Conservation (phyloP, 2,888 invertebrate species). For the Chrysodeixis includens region DNA sequence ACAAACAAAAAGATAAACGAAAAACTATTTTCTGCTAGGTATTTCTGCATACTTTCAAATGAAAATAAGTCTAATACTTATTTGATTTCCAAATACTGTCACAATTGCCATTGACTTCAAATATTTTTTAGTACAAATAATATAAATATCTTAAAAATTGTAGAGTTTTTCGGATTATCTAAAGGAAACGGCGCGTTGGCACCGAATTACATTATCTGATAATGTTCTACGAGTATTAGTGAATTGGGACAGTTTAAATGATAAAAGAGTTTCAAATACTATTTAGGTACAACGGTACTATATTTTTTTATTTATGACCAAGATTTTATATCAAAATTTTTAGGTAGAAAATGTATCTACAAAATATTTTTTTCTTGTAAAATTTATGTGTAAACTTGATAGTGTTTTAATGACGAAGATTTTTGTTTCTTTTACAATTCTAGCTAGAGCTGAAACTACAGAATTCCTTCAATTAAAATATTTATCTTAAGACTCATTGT, state of each 20-base stretch:
- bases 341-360: too few relatives aligned
- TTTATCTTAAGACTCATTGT: not conserved
- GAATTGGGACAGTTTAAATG: constrained; percentile 47
- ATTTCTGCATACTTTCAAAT: too few relatives aligned
- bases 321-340: too few relatives aligned
- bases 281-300: not conserved
- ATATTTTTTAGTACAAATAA: too few relatives aligned
- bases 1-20: too few relatives aligned
- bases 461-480: not conserved
- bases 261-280: constrained; percentile 31
- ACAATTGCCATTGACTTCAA: constrained; percentile 58
- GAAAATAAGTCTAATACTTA: constrained; percentile 36
- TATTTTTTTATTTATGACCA: not conserved
- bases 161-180: constrained; percentile 42
- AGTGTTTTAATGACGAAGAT: too few relatives aligned
- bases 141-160: constrained; percentile 24
- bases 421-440: too few relatives aligned
- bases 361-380: too few relatives aligned
- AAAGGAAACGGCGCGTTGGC: constrained; percentile 43
- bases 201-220: constrained; percentile 53
- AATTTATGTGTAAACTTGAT: too few relatives aligned
- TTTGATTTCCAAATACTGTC: constrained; percentile 53
- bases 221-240: constrained; percentile 41
- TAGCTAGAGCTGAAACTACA: too few relatives aligned
- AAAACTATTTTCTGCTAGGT: too few relatives aligned